These are phyloP conservation scores for Malacoctenus gilli DNA, from an alignment of 2,797 vertebrate species.

Conservation along the genomic window DNA sequence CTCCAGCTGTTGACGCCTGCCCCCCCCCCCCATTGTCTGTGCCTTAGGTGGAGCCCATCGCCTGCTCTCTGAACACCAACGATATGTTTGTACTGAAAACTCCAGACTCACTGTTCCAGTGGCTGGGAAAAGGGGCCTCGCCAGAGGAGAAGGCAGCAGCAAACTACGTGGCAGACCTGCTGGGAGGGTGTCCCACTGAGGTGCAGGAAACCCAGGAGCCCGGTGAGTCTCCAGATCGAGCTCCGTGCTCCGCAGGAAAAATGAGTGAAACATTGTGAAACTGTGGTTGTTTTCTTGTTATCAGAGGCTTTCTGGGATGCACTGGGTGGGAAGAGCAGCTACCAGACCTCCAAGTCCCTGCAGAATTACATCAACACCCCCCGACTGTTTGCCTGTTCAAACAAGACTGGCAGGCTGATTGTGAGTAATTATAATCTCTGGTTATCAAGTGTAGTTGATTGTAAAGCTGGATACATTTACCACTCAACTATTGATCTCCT, in stretches of 20 bases:
- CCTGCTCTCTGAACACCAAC: slow-evolving; percentile 79
- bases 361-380: slow-evolving; percentile 59
- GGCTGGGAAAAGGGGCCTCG: slow-evolving; percentile 75
- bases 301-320: slow-evolving; percentile 78
- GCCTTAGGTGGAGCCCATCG: slow-evolving; percentile 59
- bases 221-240: slow-evolving; percentile 48
- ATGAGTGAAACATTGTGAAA: slow-evolving; percentile 1
- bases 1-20: fast-evolving
- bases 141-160: slow-evolving; percentile 70
- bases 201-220: slow-evolving; percentile 77
- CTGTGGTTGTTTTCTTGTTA: background rate
- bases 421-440: too few species aligned
- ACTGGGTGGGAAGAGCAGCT: slow-evolving; percentile 78
- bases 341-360: slow-evolving; percentile 77
- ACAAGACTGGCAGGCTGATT: slow-evolving; percentile 78
- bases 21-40: background rate
- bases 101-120: slow-evolving; percentile 51
- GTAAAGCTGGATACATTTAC: too few species aligned
- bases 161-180: slow-evolving; percentile 61
- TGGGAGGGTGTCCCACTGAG: slow-evolving; percentile 63
- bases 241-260: background rate
- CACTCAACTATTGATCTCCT: too few species aligned
- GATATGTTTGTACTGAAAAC: slow-evolving; percentile 82
- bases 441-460: too few species aligned
- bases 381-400: slow-evolving; percentile 80